Conservation (phyloP, 1,140 invertebrate species). For the Drosophila jambulina region DNA sequence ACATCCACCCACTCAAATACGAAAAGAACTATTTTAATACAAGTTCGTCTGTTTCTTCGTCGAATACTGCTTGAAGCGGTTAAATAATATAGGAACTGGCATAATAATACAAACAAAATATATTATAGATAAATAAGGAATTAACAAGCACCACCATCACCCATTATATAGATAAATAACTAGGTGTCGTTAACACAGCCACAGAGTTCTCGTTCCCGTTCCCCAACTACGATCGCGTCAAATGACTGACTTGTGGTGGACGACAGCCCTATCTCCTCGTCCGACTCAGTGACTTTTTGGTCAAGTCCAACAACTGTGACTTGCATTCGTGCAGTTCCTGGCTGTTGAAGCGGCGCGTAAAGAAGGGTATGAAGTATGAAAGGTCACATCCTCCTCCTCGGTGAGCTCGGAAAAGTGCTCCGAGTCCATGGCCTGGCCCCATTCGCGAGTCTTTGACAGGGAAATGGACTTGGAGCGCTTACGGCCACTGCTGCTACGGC, state of each 20-base stretch:
- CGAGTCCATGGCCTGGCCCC: constrained; percentile 98
- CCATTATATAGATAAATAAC: constrained; percentile 4
- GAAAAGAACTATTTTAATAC: constrained; percentile 13
- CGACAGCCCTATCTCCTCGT: constrained; percentile 76
- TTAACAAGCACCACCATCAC: constrained; percentile 29
- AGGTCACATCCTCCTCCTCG: constrained; percentile 93
- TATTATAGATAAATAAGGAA: neutral
- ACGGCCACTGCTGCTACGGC: constrained; percentile 86
- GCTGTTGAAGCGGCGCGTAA: constrained; percentile 96
- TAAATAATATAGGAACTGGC: constrained; percentile 28
- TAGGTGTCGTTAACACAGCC: constrained; percentile 31
- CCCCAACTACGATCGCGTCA: constrained; percentile 63
- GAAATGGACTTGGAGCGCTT: constrained; percentile 94
- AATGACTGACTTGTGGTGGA: constrained; percentile 73
- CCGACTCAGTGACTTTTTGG: constrained; percentile 94
- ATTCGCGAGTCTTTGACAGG: constrained; percentile 98
- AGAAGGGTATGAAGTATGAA: constrained; percentile 97
- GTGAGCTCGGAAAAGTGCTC: constrained; percentile 98
- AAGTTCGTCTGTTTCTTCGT: neutral
- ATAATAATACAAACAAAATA: constrained; percentile 4
- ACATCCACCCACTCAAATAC: constrained; percentile 34
- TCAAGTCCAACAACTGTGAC: constrained; percentile 97
- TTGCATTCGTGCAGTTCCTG: constrained; percentile 97
- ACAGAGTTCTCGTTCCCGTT: constrained; percentile 12
- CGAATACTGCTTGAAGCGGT: constrained; percentile 62